phyloP scores from a whole-genome alignment of 2,797 vertebrate genomes.

The Cynodonichthys magdalenae region DNA sequence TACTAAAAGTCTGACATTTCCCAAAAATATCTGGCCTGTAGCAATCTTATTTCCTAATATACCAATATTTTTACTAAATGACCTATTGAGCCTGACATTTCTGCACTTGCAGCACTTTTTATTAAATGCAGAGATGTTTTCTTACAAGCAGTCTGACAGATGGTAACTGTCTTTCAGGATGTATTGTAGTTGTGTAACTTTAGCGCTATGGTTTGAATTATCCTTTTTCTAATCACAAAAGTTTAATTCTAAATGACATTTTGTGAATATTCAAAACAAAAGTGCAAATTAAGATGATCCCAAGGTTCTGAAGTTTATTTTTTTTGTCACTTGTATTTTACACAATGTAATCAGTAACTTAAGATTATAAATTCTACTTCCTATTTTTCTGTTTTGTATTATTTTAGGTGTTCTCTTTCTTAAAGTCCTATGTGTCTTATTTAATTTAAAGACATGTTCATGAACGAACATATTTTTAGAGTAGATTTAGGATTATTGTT shows the following conservation, averaged over 20 bases:
- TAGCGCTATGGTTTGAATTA: conserved; percentile 25
- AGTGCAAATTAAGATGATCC: too few relatives aligned
- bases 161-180: conserved; percentile 40
- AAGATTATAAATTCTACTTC: not conserved
- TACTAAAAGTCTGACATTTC: conserved; percentile 5
- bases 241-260: conserved; percentile 45
- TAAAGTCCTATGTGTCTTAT: not conserved
- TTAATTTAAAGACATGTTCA: not conserved
- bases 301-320: too few relatives aligned
- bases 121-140: conserved; percentile 49
- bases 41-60: conserved; percentile 26
- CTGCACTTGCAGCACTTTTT: conserved; percentile 32
- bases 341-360: too few relatives aligned
- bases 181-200: conserved; percentile 37
- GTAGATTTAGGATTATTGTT: too few relatives aligned
- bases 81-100: conserved; percentile 38
- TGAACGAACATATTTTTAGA: too few relatives aligned
- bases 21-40: conserved; percentile 22
- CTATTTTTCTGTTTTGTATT: not conserved
- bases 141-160: conserved; percentile 43
- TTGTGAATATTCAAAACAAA: too few relatives aligned
- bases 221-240: conserved; percentile 23
- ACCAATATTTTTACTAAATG: conserved; percentile 50
- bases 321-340: too few relatives aligned
- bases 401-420: not conserved